Conservation (phyloP, 2,888 invertebrate species). For the Drosophila mulleri region DNA sequence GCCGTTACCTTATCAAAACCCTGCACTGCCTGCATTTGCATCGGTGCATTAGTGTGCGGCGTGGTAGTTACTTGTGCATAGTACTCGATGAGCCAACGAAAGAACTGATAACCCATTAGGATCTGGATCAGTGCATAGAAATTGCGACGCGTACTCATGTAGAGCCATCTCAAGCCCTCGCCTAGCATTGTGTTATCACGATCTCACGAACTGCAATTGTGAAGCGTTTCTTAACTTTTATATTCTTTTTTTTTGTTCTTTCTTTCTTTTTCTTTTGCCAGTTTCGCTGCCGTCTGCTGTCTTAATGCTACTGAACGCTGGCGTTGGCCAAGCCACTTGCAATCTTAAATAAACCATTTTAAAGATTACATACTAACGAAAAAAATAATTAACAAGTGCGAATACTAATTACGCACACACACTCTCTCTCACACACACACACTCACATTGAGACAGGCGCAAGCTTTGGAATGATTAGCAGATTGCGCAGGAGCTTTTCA, state of each 20-base stretch:
- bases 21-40: constrained; percentile 29
- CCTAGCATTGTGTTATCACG: constrained; percentile 55
- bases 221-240: constrained; percentile 24
- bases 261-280: constrained; percentile 7
- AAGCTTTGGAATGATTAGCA: constrained; percentile 32
- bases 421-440: background rate
- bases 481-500: constrained; percentile 41
- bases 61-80: constrained; percentile 57
- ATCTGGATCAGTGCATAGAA: constrained; percentile 54
- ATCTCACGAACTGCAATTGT: constrained; percentile 27
- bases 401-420: constrained; percentile 22
- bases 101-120: constrained; percentile 67
- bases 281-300: constrained; percentile 31
- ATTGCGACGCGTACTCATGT: constrained; percentile 41
- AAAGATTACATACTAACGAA: constrained; percentile 14
- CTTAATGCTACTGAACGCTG: constrained; percentile 35
- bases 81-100: constrained; percentile 73
- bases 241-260: background rate
- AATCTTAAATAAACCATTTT: constrained; percentile 36
- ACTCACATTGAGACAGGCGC: background rate
- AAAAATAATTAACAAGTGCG: constrained; percentile 30
- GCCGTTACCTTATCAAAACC: constrained; percentile 29
- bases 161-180: constrained; percentile 63
- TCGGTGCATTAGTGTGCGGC: constrained; percentile 17
- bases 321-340: constrained; percentile 19